Percentiles rank a stretch among this genome's conserved stretches.
Evolutionary conservation across 2,797 vertebrate genomes (phyloP).

Genomic region (Pygocentrus nattereri): DNA sequence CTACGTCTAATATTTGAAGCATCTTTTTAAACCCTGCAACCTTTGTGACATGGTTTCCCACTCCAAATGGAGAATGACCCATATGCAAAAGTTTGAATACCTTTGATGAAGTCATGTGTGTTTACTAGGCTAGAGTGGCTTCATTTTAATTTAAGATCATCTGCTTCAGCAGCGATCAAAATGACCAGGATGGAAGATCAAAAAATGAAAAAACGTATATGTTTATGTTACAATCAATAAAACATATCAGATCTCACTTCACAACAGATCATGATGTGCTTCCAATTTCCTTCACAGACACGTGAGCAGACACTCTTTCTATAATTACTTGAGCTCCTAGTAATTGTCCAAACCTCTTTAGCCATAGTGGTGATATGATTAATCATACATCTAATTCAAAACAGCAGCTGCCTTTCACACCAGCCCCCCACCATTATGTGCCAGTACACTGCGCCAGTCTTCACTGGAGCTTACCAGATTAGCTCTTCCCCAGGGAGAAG

Average conservation of each 20-base stretch:
- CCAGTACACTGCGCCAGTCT: constrained; percentile 32
- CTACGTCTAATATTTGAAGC: no score
- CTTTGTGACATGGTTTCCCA: no score
- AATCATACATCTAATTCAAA: constrained; percentile 36
- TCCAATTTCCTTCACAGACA: constrained; percentile 11
- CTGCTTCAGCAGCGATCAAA: no score
- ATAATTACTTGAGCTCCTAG: constrained; percentile 19
- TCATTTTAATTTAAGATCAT: no score
- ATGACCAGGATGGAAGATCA: background rate
- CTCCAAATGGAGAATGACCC: no score
- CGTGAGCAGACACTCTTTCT: background rate
- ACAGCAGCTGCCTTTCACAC: constrained; percentile 52
- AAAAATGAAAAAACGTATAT: background rate
- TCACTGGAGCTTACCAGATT: constrained; percentile 42
- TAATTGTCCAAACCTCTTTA: constrained; percentile 36
- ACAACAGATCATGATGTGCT: background rate
- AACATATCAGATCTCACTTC: background rate
- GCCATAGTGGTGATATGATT: constrained; percentile 23
- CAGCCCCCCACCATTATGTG: constrained; percentile 30
- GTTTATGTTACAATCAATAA: background rate
- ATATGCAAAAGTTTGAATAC: no score
- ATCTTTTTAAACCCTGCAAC: no score
- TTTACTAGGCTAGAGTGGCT: no score
- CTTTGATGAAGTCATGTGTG: no score
- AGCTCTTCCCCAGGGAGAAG: constrained; percentile 47